Evolutionary conservation across 2,888 invertebrate species (phyloP).

Genomic region (Lamproptera curius): DNA sequence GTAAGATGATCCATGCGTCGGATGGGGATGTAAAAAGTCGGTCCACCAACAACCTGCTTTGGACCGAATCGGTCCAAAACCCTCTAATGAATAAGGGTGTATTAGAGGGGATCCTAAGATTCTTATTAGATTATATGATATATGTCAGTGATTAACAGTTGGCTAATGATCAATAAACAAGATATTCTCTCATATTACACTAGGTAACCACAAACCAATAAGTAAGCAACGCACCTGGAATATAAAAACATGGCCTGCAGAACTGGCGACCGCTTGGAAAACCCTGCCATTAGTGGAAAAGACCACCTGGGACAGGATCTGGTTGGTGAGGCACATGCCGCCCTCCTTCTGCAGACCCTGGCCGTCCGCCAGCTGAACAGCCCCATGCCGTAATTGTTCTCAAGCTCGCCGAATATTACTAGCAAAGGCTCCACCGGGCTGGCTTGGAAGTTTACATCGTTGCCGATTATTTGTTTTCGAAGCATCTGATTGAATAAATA

Average conservation of each 20-base stretch:
- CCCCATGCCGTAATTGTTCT: slow-evolving; percentile 51
- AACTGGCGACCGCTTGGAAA: slow-evolving; percentile 58
- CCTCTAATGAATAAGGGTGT: no score
- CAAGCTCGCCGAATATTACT: slow-evolving; percentile 48
- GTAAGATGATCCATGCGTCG: no score
- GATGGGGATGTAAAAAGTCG: no score
- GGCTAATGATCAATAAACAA: no score
- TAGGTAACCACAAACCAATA: no score
- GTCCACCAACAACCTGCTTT: no score
- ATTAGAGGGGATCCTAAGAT: no score
- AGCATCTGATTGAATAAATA: no score
- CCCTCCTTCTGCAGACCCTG: slow-evolving; percentile 29
- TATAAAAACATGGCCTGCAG: slow-evolving; percentile 66
- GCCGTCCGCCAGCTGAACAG: slow-evolving; percentile 33
- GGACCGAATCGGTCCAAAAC: no score
- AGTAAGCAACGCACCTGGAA: slow-evolving; percentile 41
- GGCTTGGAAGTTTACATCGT: slow-evolving; percentile 49
- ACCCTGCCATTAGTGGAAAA: slow-evolving; percentile 56
- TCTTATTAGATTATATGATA: no score
- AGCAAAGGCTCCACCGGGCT: slow-evolving; percentile 58
- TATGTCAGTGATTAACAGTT: no score
- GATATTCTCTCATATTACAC: no score
- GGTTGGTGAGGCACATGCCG: slow-evolving; percentile 56
- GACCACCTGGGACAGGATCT: slow-evolving; percentile 54
- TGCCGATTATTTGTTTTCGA: slow-evolving; percentile 44